phyloP scores from a whole-genome alignment of 2,113 vertebrate species.

The Euleptes europaea region DNA sequence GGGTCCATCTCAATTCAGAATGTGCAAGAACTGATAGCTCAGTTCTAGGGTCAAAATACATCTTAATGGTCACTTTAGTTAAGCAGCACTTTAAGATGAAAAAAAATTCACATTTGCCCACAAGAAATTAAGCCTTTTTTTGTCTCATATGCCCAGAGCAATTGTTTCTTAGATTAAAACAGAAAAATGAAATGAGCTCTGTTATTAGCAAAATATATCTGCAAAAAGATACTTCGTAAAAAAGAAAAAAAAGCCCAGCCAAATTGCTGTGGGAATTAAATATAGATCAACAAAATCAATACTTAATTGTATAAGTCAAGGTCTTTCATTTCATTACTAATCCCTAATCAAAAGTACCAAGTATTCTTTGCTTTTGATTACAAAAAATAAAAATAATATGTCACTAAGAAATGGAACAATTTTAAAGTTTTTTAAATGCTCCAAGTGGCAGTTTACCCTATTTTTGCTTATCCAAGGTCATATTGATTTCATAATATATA shows the following conservation, averaged over 20 bases:
- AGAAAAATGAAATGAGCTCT: slow-evolving; percentile 52
- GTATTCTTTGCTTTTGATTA: slow-evolving; percentile 58
- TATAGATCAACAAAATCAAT: slow-evolving; percentile 79
- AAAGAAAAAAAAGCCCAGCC: neutral
- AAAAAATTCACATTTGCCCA: slow-evolving; percentile 48
- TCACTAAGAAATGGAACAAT: slow-evolving; percentile 53
- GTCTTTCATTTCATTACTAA: slow-evolving; percentile 70
- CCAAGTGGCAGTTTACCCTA: slow-evolving; percentile 50
- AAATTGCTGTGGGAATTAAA: slow-evolving; percentile 75
- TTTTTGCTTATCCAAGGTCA: slow-evolving; percentile 57
- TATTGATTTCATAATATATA: slow-evolving; percentile 48
- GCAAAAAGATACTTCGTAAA: slow-evolving; percentile 62
- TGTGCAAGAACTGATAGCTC: slow-evolving; percentile 10
- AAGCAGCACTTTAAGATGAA: slow-evolving; percentile 58
- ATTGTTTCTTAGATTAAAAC: slow-evolving; percentile 73
- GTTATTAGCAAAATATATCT: slow-evolving; percentile 67
- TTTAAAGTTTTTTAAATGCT: slow-evolving; percentile 53
- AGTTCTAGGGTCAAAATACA: slow-evolving; percentile 49
- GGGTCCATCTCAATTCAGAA: neutral
- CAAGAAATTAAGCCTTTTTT: slow-evolving; percentile 69
- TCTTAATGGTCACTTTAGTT: slow-evolving; percentile 62
- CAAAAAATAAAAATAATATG: slow-evolving; percentile 70
- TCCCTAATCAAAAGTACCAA: slow-evolving; percentile 68
- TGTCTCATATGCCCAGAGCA: slow-evolving; percentile 65
- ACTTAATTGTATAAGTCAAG: slow-evolving; percentile 77